Conservation (phyloP, 2,888 invertebrate genomes). For the Elysia crispata region DNA sequence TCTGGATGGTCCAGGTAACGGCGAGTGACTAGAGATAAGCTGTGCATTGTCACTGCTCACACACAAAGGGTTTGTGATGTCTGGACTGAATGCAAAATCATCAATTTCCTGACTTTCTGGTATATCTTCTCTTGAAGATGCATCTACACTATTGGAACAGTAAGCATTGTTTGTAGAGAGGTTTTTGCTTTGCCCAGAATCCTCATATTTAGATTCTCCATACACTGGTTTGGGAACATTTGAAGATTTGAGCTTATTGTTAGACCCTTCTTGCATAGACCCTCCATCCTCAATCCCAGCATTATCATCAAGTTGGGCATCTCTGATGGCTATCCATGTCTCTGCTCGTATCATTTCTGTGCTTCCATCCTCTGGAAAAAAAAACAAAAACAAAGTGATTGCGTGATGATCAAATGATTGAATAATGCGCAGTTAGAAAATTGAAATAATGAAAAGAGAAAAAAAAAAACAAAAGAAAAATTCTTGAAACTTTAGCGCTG, state of each 20-base stretch:
- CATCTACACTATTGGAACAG: constrained; percentile 1
- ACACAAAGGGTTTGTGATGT: no score
- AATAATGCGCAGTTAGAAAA: no score
- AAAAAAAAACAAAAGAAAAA: no score
- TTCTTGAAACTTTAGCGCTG: no score
- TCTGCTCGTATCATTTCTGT: constrained; percentile 61
- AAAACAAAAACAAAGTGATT: constrained; percentile 10
- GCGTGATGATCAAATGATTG: no score
- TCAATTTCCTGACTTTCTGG: no score
- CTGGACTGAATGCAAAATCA: no score
- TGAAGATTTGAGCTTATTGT: not conserved
- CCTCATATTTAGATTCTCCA: constrained; percentile 31
- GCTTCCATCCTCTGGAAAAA: constrained; percentile 42
- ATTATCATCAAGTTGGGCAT: constrained; percentile 56
- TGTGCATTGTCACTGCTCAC: no score
- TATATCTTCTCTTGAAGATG: no score
- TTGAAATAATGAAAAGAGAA: no score
- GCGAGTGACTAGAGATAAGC: no score
- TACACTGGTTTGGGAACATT: not conserved
- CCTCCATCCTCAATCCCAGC: constrained; percentile 50
- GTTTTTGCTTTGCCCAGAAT: constrained; percentile 19
- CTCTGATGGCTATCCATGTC: constrained; percentile 67
- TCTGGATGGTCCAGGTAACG: no score
- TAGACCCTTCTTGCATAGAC: not conserved
- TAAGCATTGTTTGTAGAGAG: constrained; percentile 24